phyloP scores from a whole-genome alignment of 1,140 invertebrate genomes.

The Mizuhopecten yessoensis region DNA sequence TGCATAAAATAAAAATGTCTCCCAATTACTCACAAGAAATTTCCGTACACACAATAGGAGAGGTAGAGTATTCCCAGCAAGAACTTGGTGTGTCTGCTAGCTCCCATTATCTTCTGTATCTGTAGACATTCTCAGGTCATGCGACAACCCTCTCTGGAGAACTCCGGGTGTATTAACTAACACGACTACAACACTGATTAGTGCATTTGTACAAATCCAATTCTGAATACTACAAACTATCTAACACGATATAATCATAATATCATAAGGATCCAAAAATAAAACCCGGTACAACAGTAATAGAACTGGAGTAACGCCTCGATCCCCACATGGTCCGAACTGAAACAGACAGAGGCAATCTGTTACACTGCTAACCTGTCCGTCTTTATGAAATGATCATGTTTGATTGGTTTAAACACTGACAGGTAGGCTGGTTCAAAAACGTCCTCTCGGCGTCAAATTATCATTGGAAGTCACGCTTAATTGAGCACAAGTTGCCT shows the following conservation, averaged over 20 bases:
- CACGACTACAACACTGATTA: background rate
- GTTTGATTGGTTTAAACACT: slow-evolving; percentile 11
- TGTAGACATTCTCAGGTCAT: slow-evolving; percentile 16
- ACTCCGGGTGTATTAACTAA: background rate
- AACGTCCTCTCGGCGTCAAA: slow-evolving; percentile 6
- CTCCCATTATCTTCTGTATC: slow-evolving; percentile 62
- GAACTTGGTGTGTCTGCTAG: slow-evolving; percentile 70
- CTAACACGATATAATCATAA: background rate
- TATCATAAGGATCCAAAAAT: background rate
- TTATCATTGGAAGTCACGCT: slow-evolving; percentile 31
- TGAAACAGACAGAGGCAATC: background rate
- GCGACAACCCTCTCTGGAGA: background rate
- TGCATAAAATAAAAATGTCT: slow-evolving; percentile 40
- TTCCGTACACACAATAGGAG: slow-evolving; percentile 72
- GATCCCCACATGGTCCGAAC: background rate
- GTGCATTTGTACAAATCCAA: background rate
- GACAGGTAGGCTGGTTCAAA: slow-evolving; percentile 25
- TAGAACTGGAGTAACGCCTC: background rate
- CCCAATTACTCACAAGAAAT: slow-evolving; percentile 72
- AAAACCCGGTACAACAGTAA: background rate
- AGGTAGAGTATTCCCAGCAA: slow-evolving; percentile 67
- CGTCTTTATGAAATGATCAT: slow-evolving; percentile 39
- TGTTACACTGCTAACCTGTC: slow-evolving; percentile 3
- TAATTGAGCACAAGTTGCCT: slow-evolving; percentile 25
- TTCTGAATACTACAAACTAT: background rate